Base-by-base conservation (phyloP, 2,888 invertebrate genomes). In the Aelia acuminata region DNA sequence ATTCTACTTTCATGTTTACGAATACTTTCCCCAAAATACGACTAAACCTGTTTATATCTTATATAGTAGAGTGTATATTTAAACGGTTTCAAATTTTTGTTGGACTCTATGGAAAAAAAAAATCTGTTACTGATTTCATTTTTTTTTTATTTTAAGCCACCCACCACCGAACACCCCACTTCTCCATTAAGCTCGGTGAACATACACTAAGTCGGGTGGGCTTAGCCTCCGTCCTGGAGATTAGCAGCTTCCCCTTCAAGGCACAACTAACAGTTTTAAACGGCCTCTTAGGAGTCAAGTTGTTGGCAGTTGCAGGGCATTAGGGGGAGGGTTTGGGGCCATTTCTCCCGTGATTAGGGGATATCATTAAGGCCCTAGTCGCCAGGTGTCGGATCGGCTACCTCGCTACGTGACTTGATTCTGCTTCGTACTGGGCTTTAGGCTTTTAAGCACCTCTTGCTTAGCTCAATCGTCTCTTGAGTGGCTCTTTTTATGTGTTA, bases 331-430 rank as follows among this genome's bases (percentile, higher is more conserved):
- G 70, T 2, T n/a, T n/a, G n/a, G 43, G 80, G 80, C n/a, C 13
- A 43, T n/a, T 80, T 80, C n/a, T n/a, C 43, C 80, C 43, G 80
- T 80, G 80, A 80, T 80, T 80, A 80, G 80, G 20, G 43, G 80
- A 39, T 39, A 80, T 43, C 80, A 80, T 39, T 80, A 47, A n/a
- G 80, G 80, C n/a, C 3, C 7, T 8, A n/a, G 80, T 8, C 11
- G 80, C 8, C 80, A 80, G 80, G 80, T 80, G 80, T 80, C 13
- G 80, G 11, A 43, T 80, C 43, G 80, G 18, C 35, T 43, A 80
- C 22, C 10, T n/a, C 11, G 3, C 80, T 80, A 80, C 80, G 80
- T 80, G 80, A 43, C 43, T n/a, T 43, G 80, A 13, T 11, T 80
- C 7, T 1, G 0, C 80, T 80, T 80, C 3, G 26, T 70, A 31